These are phyloP conservation scores for Damaliscus lunatus DNA, from an alignment of 2,113 vertebrate species.

Conservation along the genomic window DNA sequence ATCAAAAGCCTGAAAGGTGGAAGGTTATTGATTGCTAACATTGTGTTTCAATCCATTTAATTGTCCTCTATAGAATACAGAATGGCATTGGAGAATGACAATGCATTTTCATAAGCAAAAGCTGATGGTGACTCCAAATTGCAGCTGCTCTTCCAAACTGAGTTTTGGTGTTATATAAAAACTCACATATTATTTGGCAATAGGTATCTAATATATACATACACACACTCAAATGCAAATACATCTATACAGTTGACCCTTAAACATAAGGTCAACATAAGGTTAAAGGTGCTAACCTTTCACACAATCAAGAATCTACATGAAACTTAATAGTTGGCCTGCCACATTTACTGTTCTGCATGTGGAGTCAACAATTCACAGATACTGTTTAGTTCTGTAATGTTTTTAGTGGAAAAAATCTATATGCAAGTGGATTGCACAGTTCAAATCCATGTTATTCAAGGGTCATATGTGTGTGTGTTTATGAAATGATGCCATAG, in stretches of 20 bases:
- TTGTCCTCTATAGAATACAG: neutral
- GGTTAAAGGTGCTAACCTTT: neutral
- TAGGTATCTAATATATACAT: neutral
- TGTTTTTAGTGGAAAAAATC: neutral
- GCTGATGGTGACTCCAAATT: neutral
- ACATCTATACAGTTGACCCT: neutral
- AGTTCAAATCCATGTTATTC: neutral
- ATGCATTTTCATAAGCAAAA: neutral
- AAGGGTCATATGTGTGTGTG: neutral
- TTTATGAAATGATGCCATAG: no score
- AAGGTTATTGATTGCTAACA: neutral
- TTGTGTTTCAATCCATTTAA: neutral
- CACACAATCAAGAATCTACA: neutral
- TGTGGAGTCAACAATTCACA: neutral
- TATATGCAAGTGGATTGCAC: neutral
- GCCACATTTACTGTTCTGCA: neutral
- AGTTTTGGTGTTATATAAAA: neutral
- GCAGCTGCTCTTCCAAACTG: neutral
- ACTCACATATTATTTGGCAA: neutral
- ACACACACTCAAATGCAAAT: neutral
- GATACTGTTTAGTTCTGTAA: neutral
- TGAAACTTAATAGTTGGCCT: neutral
- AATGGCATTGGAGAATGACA: neutral
- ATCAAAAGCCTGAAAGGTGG: neutral
- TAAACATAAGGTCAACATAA: neutral